Percentiles rank a stretch among this genome's conserved stretches.
Conservation (phyloP, 1,140 invertebrate species). For the Drosophila trapezifrons region DNA sequence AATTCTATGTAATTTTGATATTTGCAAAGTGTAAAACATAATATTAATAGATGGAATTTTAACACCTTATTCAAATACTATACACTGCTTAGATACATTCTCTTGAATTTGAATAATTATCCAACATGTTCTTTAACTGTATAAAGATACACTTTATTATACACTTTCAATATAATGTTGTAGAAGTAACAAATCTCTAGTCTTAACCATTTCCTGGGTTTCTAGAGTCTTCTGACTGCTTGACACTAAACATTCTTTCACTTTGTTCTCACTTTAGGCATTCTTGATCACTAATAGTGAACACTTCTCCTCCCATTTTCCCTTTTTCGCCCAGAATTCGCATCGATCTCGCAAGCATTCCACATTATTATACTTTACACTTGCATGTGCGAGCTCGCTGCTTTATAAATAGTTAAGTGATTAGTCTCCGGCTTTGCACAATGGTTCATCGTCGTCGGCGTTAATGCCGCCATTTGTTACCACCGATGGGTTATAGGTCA, state of each 20-base stretch:
- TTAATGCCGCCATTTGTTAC: slow-evolving; percentile 28
- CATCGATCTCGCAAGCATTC: slow-evolving; percentile 7
- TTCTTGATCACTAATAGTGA: background rate
- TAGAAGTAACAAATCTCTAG: background rate
- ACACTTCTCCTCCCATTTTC: background rate
- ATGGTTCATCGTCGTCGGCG: slow-evolving; percentile 5
- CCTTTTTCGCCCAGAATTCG: background rate
- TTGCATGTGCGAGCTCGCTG: slow-evolving; percentile 32
- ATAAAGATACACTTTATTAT: no score
- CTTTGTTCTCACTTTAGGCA: background rate
- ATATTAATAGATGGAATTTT: no score
- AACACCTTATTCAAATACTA: no score
- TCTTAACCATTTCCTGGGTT: no score
- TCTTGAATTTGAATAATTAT: no score
- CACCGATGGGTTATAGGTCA: slow-evolving; percentile 32
- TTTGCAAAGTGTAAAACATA: no score
- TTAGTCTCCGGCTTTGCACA: slow-evolving; percentile 42
- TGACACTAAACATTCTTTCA: background rate
- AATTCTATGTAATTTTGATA: no score
- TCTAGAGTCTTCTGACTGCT: no score
- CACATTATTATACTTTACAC: no score
- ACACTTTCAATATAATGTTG: background rate
- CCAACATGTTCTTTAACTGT: no score
- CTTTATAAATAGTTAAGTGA: slow-evolving; percentile 50
- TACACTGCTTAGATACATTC: no score